Evolutionary conservation across 2,888 invertebrate species (phyloP), one percentile per base, ranked within the genome.

Genomic region (Troglohyphantes excavatus): DNA sequence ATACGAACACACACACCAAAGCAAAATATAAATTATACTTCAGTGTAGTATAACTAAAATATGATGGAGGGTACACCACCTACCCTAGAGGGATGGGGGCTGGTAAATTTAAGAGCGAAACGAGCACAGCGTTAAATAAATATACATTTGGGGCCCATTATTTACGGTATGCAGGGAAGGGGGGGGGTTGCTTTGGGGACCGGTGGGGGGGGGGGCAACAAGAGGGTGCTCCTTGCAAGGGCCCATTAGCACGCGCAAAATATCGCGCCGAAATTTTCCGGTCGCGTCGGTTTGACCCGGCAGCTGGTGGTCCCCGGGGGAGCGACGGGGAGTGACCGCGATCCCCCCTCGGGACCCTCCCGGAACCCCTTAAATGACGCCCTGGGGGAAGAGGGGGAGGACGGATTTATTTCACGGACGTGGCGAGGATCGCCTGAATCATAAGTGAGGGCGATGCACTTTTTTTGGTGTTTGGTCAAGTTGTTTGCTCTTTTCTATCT

Each of bases 381-480:
- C 87, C 87, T 59, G 65, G 87, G 72, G 87, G 27, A 21, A n/a
- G 9, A 2, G 59, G n/a, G 63, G n/a, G 65, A 3, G 23, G 63
- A 79, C 79, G 87, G 79, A 87, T 87, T 87, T 87, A 87, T 87
- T 87, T 87, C 87, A 81, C 63, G 73, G 79, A 87, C 87, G 87
- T 87, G 87, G 75, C 19, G 27, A 17, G 21, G 43, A 27, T 87
- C 29, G 13, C 0, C 67, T 81, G 79, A 87, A 81, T 87, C 87
- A 87, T 39, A 39, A 39, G 39, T 39, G 39, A 39, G 3, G 39
- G 39, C 9, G 39, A 39, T 1, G 39, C 2, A 11, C 7, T 39
- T 39, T 39, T 39, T 39, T 39, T 39, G 39, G n/a, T n/a, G n/a
- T n/a, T n/a, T n/a, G 39, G 39, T 39, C 39, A 39, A 39, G 39